phyloP scores from a whole-genome alignment of 2,113 vertebrate genomes.

The Malaclemys terrapin region DNA sequence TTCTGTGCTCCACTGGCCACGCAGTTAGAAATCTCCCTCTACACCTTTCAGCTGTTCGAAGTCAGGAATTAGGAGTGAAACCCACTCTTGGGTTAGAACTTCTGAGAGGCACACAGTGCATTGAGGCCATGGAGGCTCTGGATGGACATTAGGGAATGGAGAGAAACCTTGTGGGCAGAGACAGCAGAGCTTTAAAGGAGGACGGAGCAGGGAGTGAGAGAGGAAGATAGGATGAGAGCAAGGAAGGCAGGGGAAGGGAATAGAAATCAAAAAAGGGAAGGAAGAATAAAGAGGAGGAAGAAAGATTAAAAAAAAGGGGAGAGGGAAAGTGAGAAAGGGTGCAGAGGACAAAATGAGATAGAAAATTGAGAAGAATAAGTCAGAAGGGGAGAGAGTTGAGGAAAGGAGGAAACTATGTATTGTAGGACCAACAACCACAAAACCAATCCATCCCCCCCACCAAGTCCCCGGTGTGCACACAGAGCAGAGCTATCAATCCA shows the following conservation, averaged over 20 bases:
- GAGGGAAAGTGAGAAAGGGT: not conserved
- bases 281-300: not conserved
- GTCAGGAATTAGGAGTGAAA: not conserved
- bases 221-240: not conserved
- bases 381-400: not conserved
- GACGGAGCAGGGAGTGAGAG: not conserved
- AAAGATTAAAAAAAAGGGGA: not conserved
- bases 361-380: not conserved
- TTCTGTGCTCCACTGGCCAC: not conserved
- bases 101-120: not conserved
- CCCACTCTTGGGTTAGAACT: not conserved
- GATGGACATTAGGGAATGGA: not conserved
- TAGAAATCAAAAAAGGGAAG: rapidly evolving
- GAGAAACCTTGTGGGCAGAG: not conserved
- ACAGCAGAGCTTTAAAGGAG: not conserved
- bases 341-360: not conserved
- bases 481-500: not conserved
- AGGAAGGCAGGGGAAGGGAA: not conserved
- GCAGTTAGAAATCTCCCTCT: not conserved
- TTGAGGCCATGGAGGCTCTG: not conserved
- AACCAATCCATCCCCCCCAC: not conserved
- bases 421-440: not conserved
- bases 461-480: not conserved
- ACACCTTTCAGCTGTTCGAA: not conserved
- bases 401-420: not conserved